Base-by-base conservation (phyloP, 2,888 invertebrate species). In the Drosophila peninsularis region DNA sequence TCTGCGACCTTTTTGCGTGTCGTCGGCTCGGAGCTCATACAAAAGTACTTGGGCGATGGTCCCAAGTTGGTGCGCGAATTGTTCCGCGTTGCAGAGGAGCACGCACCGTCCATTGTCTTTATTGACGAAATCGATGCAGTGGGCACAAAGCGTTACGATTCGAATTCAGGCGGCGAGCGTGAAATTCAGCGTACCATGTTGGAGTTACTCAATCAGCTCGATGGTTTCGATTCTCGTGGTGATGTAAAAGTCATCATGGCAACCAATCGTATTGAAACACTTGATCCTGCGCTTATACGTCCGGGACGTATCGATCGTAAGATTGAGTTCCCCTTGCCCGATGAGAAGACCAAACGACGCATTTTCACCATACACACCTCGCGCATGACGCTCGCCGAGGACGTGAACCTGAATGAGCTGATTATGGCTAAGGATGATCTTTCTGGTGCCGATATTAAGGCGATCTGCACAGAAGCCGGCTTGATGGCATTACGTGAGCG, bases 181-280 rank as follows among this genome's bases (percentile, higher is more conserved):
- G 99, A 99, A 94, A 99, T 99, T 92, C 99, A 99, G 93, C 95
- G 99, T 92, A 99, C 99, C 65, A 99, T 99, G 99, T 95, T 99
- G 93, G 99, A 99, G 92, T 93, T 99, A 66, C 94, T 99, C 14
- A 99, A 99, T 93, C 99, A 99, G 92, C 94, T 99, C 54, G 99
- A 99, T 93, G 99, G 99, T 63, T 98, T 98, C 93, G 98, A 98
- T 93, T 98, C 98, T 0, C 94, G 98, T 58, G 98, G 98, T 21
- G 98, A 99, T 94, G 98, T 98, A 7, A 98, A 98, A 94, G 97
- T 98, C 17, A 96, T 98, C 41, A 98, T 98, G 98, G 98, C 98
- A 0, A 98, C 98, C 34, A 98, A 98, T 92, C 95, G 99, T 82
- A 99, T 99, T 91, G 99, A 99, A 93, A 99, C 99, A 0, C 93